Percentiles rank a stretch among this genome's conserved stretches.
Evolutionary conservation across 2,113 vertebrate species (phyloP).

Genomic region (Malaclemys terrapin): DNA sequence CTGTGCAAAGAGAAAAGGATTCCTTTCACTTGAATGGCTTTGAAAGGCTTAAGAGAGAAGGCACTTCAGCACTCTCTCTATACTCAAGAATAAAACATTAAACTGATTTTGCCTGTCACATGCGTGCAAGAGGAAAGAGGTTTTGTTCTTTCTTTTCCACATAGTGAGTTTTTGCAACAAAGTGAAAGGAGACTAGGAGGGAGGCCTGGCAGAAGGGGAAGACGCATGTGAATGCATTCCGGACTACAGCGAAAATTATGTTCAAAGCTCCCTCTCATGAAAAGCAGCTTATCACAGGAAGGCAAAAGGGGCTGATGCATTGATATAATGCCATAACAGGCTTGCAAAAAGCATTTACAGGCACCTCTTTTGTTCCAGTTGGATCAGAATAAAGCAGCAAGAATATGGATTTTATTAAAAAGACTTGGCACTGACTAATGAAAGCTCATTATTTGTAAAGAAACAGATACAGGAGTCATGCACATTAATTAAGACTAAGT

Average conservation of each 20-base stretch:
- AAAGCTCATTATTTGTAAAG: neutral
- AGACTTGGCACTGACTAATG: neutral
- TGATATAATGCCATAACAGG: conserved; percentile 3
- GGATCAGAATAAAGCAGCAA: neutral
- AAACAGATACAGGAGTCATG: neutral
- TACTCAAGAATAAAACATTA: conserved; percentile 28
- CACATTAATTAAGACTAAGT: neutral
- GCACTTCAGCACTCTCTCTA: conserved; percentile 19
- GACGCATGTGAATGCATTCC: neutral
- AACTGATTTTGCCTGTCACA: neutral
- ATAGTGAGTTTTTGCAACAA: conserved; percentile 16
- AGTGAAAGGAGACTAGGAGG: neutral
- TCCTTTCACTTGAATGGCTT: neutral
- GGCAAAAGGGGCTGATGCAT: neutral
- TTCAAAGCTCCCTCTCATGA: neutral
- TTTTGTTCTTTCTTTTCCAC: conserved; percentile 17
- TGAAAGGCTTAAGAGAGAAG: conserved; percentile 21
- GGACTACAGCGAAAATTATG: conserved; percentile 11
- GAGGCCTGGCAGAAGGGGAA: neutral
- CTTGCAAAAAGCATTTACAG: neutral
- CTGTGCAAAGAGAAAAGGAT: neutral
- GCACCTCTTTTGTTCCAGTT: neutral
- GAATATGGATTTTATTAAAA: neutral
- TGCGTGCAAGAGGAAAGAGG: neutral
- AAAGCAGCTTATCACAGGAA: conserved; percentile 1